Base-by-base conservation (phyloP, 2,888 invertebrate species). In the Chesias legatella region DNA sequence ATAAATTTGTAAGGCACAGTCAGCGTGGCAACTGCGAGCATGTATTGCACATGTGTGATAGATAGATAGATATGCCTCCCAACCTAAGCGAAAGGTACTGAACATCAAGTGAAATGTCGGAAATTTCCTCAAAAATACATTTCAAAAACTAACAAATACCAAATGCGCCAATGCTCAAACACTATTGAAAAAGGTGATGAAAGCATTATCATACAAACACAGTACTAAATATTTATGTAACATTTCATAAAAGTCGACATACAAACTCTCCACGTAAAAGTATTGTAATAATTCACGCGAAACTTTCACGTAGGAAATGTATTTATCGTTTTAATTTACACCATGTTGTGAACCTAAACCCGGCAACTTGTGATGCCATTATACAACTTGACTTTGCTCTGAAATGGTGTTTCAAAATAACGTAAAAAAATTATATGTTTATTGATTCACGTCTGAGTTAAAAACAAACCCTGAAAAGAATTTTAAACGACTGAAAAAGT, bases 251-350 rank as follows among this genome's bases (percentile, higher is more conserved):
- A 53, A 55, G 48, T 50, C 49, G 58, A 27, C 49, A 48, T 47
- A 56, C 51, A 51, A 36, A 53, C 57, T 66, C 60, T 63, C 60
- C 43, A 32, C 37, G 9, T 27, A 20, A 40, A 42, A 33, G 43
- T 48, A 46, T 28, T 48, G 53, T 58, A 62, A 61, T 48, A 46
- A 48, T 45, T 50, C 44, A 47, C 48, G 20, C 8, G 17, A 20
- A 51, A 60, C 67, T 66, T 72, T 71, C 69, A 38, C 56, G 36
- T 26, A 25, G 24, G 32, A 30, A 17, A 42, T 41, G 23, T 63
- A 63, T 67, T 63, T 56, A 60, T 56, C 38, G 39, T 42, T 49
- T 25, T 35, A 42, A 64, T 72, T 72, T 60, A 40, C 70, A 56
- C 56, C 22, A 48, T 28, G 7, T 30, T 28, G 32, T 36, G 33